Evolutionary conservation across 53 echinoderm and acorn worm genomes (phyloP).

Genomic region (Actinopyga echinites): DNA sequence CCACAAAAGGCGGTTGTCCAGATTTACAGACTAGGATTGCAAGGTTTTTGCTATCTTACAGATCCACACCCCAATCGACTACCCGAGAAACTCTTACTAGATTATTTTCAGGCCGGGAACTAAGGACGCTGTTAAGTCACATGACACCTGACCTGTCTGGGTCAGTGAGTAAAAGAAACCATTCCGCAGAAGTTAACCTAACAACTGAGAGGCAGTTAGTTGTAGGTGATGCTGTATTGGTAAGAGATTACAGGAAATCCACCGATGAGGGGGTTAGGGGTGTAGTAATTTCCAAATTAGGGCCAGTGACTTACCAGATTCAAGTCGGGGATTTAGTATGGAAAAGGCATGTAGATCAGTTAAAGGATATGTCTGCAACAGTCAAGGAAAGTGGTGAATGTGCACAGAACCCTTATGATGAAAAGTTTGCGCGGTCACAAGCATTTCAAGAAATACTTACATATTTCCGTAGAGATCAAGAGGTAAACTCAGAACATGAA

Average conservation of each 20-base stretch:
- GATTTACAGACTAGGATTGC: neutral
- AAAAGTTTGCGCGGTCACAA: neutral
- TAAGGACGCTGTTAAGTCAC: neutral
- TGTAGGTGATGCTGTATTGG: neutral
- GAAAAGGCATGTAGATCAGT: conserved; percentile 16
- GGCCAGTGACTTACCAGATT: neutral
- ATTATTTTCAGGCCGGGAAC: neutral
- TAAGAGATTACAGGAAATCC: neutral
- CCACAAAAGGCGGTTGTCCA: neutral
- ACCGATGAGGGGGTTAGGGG: neutral
- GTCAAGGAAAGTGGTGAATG: neutral
- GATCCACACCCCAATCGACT: neutral
- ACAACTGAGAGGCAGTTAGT: neutral
- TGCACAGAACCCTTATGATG: neutral
- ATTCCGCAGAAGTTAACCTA: neutral
- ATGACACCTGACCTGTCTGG: neutral
- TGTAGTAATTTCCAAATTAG: neutral
- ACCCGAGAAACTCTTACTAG: conserved; percentile 10
- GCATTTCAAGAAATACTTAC: neutral
- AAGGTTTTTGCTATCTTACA: conserved; percentile 31
- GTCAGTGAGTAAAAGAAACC: neutral
- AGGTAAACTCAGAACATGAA: neutral
- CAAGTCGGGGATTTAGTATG: neutral
- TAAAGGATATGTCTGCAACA: conserved; percentile 6
- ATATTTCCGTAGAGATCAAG: neutral